Evolutionary conservation across 2,888 invertebrate genomes (phyloP), one percentile per base, ranked within the genome.

Genomic region (Caenorhabditis panamensis): DNA sequence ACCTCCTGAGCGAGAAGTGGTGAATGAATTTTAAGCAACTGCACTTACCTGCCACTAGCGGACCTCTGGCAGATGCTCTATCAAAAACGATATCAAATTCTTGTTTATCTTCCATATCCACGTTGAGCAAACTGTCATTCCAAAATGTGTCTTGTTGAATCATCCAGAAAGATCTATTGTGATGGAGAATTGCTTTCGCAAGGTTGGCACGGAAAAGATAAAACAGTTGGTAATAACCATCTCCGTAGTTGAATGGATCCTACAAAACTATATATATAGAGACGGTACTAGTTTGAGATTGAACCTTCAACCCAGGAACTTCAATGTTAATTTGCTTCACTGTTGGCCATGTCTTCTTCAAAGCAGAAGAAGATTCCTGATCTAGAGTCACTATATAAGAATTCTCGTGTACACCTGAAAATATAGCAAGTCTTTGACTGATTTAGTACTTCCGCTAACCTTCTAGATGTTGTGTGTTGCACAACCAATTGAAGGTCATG

Each of bases 71-170:
- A 1, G 86, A 86, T 8, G 89, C 89, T 64, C 88, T 24, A 58
- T 90, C 90, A 61, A 90, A 90, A 13, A 89, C 47, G 36, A 89
- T 86, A 53, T 89, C 88, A 18, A 72, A 62, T 0, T 64, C 16
- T 5, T 51, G 44, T 49, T 72, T 49, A 13, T 67, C 26, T 5
- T 68, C 44, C 8, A 84, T 26, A 13, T 85, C 53, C 0, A 89
- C 61, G 1, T 78, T 66, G 0, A 85, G 51, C 6, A 90, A 67
- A 31, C 72, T 85, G 13, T 79, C 79, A 22, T 84, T 76, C 90
- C 90, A 90, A 68, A 83, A 90, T 13, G 90, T 90, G 78, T 90
- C 90, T 84, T 90, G 90, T 59, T 90, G 90, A 26, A 89, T 87
- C 90, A 90, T 90, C 90, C 90, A 90, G 58, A 90, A 90, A 0